Conservation (phyloP, 2,113 vertebrate genomes). For the Thinocorus orbignyianus region DNA sequence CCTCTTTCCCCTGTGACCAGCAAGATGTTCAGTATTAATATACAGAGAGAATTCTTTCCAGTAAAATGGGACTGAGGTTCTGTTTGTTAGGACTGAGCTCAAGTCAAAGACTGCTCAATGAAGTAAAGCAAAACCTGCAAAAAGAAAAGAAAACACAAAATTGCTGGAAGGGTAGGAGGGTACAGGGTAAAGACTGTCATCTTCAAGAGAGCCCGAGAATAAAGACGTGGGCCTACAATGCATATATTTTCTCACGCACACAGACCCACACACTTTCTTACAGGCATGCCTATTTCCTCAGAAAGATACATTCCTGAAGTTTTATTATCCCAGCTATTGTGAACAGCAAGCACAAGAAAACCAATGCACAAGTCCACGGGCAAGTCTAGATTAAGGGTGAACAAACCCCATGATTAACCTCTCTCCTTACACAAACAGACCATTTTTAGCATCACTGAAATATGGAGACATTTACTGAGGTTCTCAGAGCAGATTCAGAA, state of each 20-base stretch:
- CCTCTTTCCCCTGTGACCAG: neutral
- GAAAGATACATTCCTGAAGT: neutral
- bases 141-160: neutral
- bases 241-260: neutral
- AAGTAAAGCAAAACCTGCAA: neutral
- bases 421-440: neutral
- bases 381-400: neutral
- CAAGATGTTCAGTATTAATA: neutral
- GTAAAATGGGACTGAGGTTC: neutral
- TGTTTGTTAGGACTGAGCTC: neutral
- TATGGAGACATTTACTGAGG: neutral
- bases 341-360: neutral
- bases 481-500: neutral
- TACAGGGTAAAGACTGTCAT: neutral
- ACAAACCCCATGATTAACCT: neutral
- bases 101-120: neutral
- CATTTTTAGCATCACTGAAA: neutral
- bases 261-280: neutral
- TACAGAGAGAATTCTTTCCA: neutral
- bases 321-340: neutral
- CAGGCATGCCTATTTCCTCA: neutral
- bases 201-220: neutral
- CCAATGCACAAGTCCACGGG: neutral
- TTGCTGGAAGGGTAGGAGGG: accelerated
- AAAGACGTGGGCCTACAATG: neutral